A percentile compares a stretch with the other conserved stretches of the same genome.
Conservation (phyloP, 2,888 invertebrate genomes). For the Palloptera scutellata region DNA sequence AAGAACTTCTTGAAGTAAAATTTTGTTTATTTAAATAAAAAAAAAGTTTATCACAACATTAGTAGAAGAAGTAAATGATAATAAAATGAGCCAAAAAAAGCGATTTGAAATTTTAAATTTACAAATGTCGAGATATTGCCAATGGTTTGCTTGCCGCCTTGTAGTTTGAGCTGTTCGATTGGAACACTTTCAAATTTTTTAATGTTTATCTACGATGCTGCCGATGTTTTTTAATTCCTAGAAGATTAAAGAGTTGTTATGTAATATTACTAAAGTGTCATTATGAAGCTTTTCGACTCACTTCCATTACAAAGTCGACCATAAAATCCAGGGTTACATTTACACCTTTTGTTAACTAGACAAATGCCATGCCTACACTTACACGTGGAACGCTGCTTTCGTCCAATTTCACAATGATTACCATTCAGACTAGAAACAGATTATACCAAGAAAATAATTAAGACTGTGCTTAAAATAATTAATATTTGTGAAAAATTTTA, state of each 20-base stretch:
- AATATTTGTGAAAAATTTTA: too few species aligned
- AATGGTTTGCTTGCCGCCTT: too few species aligned
- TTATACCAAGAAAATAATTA: too few species aligned
- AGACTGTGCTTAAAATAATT: too few species aligned
- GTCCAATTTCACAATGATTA: slow-evolving; percentile 90
- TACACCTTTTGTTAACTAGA: slow-evolving; percentile 73
- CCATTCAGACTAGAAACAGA: slow-evolving; percentile 71
- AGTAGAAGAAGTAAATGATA: slow-evolving; percentile 22
- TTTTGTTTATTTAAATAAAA: slow-evolving; percentile 32
- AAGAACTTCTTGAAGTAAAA: slow-evolving; percentile 29
- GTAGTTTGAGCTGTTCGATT: not conserved
- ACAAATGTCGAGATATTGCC: too few species aligned
- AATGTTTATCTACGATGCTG: slow-evolving; percentile 39
- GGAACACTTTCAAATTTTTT: slow-evolving; percentile 7
- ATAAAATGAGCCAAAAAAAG: not conserved
- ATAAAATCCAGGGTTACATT: slow-evolving; percentile 84
- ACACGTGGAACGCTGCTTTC: slow-evolving; percentile 77
- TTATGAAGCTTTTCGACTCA: slow-evolving; percentile 59
- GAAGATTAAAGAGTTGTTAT: slow-evolving; percentile 14
- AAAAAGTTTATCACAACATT: slow-evolving; percentile 33
- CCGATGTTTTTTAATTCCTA: slow-evolving; percentile 49
- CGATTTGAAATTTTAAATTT: too few species aligned
- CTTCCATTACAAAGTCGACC: slow-evolving; percentile 83
- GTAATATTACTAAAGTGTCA: not conserved
- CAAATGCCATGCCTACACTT: slow-evolving; percentile 83